These are phyloP conservation scores for Gerris lacustris DNA, from an alignment of 2,888 invertebrate species.

Conservation along the genomic window DNA sequence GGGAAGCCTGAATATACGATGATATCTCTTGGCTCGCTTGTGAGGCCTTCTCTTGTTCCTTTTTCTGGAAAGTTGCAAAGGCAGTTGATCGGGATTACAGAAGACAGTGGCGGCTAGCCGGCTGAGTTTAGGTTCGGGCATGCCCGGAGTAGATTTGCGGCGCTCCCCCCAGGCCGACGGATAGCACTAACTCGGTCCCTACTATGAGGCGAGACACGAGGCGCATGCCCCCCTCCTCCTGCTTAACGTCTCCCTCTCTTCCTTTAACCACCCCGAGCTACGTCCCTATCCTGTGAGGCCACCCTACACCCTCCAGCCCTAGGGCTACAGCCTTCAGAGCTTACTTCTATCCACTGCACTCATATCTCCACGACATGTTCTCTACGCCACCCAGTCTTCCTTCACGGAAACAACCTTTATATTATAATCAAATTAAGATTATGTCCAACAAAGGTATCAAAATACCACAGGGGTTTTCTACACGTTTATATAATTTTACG, in stretches of 20 bases:
- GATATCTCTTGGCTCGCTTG: conserved; percentile 34
- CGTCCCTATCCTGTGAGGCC: too few relatives aligned
- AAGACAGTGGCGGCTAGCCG: conserved; percentile 8
- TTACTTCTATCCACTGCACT: neutral
- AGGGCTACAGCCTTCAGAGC: neutral
- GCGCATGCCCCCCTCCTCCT: neutral
- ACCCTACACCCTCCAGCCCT: neutral
- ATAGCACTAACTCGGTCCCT: neutral
- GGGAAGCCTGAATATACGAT: conserved; percentile 41
- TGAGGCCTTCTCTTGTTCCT: neutral
- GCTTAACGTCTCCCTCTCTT: neutral
- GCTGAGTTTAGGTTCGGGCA: conserved; percentile 4
- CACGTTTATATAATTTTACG: too few relatives aligned
- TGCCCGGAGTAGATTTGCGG: neutral
- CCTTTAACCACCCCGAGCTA: too few relatives aligned
- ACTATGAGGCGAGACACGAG: neutral
- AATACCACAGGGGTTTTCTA: too few relatives aligned
- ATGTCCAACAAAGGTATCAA: too few relatives aligned
- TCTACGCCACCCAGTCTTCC: too few relatives aligned
- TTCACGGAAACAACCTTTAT: too few relatives aligned
- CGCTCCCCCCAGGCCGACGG: neutral
- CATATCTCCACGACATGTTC: neutral
- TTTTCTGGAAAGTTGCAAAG: neutral
- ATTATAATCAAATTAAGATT: too few relatives aligned
- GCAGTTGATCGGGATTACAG: conserved; percentile 4